A percentile compares a stretch with the other conserved stretches of the same genome.
phyloP scores from a whole-genome alignment of 1,140 invertebrate genomes.

The Eufriesea mexicana region DNA sequence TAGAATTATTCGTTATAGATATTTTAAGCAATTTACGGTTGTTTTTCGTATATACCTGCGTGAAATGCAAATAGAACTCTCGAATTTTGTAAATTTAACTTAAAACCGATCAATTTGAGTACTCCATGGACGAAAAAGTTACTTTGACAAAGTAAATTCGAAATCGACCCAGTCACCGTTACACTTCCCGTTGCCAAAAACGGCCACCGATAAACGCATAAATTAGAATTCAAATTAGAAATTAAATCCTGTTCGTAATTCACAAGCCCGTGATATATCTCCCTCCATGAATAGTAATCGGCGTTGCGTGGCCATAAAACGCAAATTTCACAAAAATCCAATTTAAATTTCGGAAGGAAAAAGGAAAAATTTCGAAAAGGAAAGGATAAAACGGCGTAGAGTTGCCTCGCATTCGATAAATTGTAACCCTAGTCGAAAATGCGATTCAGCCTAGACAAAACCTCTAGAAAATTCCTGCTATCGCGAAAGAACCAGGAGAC shows the following conservation, averaged over 20 bases:
- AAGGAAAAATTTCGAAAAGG: no score
- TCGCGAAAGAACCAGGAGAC: not conserved
- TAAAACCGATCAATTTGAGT: not conserved
- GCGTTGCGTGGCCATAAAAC: not conserved
- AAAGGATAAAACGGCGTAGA: fast-evolving
- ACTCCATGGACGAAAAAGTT: no score
- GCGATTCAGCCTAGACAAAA: no score
- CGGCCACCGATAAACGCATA: not conserved
- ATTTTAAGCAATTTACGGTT: no score
- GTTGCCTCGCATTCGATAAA: not conserved
- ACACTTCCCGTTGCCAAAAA: not conserved
- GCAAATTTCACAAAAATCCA: not conserved
- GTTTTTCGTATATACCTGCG: no score
- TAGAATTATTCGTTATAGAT: no score
- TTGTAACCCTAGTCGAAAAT: not conserved
- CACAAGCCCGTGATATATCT: not conserved
- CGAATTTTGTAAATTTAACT: not conserved
- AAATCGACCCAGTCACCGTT: not conserved
- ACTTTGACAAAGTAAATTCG: not conserved
- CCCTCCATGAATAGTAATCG: not conserved
- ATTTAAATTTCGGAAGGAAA: not conserved
- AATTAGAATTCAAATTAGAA: constrained; percentile 23
- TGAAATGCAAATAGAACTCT: not conserved
- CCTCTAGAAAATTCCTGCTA: not conserved
- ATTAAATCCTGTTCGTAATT: not conserved